These are phyloP conservation scores for Horisme vitalbata DNA, from an alignment of 2,888 invertebrate genomes.

Conservation along the genomic window DNA sequence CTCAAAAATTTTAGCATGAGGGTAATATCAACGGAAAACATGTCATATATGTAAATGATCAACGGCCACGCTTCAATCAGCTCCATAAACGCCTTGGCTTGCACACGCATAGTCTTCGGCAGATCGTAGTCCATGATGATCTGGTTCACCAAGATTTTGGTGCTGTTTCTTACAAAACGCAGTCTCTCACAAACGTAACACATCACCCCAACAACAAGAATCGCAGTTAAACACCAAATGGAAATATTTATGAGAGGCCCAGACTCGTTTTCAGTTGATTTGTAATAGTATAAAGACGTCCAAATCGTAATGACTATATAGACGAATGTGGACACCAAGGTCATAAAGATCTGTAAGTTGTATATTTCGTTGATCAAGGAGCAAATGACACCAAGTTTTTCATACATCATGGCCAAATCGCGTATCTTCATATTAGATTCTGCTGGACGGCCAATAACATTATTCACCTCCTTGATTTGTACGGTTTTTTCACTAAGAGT, in stretches of 20 bases:
- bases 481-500: slow-evolving; percentile 37
- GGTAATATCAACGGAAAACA: slow-evolving; percentile 63
- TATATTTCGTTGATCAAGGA: slow-evolving; percentile 51
- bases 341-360: slow-evolving; percentile 61
- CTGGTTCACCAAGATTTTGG: slow-evolving; percentile 56
- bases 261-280: slow-evolving; percentile 35
- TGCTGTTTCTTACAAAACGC: slow-evolving; percentile 45
- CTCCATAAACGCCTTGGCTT: slow-evolving; percentile 65
- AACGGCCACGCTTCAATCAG: slow-evolving; percentile 61
- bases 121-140: slow-evolving; percentile 62
- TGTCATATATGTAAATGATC: slow-evolving; percentile 52
- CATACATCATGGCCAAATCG: slow-evolving; percentile 51
- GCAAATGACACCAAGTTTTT: slow-evolving; percentile 51
- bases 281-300: slow-evolving; percentile 50
- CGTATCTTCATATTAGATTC: slow-evolving; percentile 47
- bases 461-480: slow-evolving; percentile 30
- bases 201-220: slow-evolving; percentile 47
- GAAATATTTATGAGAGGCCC: slow-evolving; percentile 42
- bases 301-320: slow-evolving; percentile 58
- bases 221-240: slow-evolving; percentile 49
- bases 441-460: slow-evolving; percentile 43
- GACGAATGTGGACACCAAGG: slow-evolving; percentile 53
- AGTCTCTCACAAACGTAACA: slow-evolving; percentile 54
- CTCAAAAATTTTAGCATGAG: slow-evolving; percentile 65
- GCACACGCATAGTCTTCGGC: slow-evolving; percentile 52